Evolutionary conservation across 1,140 invertebrate species (phyloP).

Genomic region (Lepeophtheirus salmonis): DNA sequence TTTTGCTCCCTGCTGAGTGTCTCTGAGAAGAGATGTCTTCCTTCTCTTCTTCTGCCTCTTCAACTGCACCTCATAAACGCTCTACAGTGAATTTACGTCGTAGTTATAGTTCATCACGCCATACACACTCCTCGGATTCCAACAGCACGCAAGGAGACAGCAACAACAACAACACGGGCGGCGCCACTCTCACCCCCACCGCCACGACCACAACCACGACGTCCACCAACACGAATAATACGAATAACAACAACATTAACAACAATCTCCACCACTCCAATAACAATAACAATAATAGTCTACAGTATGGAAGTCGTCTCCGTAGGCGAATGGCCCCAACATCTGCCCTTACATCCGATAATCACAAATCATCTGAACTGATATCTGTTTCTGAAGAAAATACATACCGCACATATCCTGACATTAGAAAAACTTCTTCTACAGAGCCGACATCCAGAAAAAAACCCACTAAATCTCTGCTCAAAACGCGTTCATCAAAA

Average conservation of each 20-base stretch:
- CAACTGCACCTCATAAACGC: too few species aligned
- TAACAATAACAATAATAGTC: not conserved
- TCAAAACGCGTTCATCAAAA: not conserved
- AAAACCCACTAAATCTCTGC: not conserved
- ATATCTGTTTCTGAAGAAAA: too few species aligned
- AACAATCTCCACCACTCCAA: not conserved
- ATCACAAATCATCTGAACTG: too few species aligned
- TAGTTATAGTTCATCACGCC: too few species aligned
- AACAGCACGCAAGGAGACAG: not conserved
- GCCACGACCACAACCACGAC: not conserved
- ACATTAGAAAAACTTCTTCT: not conserved
- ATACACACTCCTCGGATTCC: too few species aligned
- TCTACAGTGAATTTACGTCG: too few species aligned
- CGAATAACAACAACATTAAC: not conserved
- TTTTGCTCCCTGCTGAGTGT: too few species aligned
- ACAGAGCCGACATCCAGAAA: not conserved
- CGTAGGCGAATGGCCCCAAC: too few species aligned
- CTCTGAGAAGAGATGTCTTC: too few species aligned
- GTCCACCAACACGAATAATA: not conserved
- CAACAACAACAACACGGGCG: not conserved
- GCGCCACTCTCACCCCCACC: not conserved
- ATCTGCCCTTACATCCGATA: too few species aligned
- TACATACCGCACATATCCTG: not conserved
- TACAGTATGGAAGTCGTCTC: too few species aligned
- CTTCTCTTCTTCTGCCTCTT: too few species aligned